Conservation (phyloP, 2,888 invertebrate species). For the Trichacis sp. region DNA sequence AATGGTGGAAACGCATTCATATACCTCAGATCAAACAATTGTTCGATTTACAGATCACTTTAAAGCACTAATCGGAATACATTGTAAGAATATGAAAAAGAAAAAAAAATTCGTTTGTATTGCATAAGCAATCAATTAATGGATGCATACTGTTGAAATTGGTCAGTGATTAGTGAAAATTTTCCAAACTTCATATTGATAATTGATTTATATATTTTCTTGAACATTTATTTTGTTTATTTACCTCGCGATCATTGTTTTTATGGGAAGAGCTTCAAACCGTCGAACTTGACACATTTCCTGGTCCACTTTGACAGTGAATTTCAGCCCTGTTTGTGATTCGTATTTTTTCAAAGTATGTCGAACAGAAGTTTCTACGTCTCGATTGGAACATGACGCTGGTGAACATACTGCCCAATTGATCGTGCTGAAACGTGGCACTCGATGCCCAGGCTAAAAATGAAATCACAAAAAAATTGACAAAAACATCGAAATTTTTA, state of each 20-base stretch:
- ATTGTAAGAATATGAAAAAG: no score
- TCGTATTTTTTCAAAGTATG: conserved; percentile 70
- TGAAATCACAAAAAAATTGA: neutral
- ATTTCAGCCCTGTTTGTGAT: conserved; percentile 71
- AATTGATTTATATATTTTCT: no score
- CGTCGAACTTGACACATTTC: conserved; percentile 74
- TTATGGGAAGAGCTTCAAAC: conserved; percentile 65
- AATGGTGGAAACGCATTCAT: no score
- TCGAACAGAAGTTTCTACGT: conserved; percentile 73
- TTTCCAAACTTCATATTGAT: no score
- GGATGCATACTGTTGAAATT: no score
- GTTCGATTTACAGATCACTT: no score
- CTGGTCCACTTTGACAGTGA: conserved; percentile 73
- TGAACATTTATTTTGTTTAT: no score
- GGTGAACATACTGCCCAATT: conserved; percentile 81
- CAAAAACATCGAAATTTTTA: neutral
- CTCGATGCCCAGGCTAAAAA: conserved; percentile 77
- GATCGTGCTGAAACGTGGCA: conserved; percentile 76
- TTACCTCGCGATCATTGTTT: conserved; percentile 72
- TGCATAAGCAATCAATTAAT: no score
- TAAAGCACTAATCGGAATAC: no score
- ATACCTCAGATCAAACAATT: no score
- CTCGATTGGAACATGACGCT: conserved; percentile 72
- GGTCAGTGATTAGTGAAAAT: no score
- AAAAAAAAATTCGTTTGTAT: no score